These are phyloP conservation scores for Andricus quercusramuli DNA, from an alignment of 2,888 invertebrate species.

Conservation along the genomic window DNA sequence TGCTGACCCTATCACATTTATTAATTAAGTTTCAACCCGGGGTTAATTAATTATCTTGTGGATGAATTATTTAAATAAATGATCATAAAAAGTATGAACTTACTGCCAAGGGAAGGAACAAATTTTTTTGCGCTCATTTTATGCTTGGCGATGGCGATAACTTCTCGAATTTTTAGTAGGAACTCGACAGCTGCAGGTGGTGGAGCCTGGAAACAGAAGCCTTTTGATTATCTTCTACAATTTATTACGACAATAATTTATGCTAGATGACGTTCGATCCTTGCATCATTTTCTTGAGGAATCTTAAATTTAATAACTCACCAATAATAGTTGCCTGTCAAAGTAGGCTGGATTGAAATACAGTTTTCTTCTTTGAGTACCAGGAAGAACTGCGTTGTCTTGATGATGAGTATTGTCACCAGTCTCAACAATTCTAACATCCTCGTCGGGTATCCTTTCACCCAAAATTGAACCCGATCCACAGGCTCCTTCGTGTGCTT, in stretches of 20 bases:
- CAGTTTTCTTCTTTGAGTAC: constrained; percentile 87
- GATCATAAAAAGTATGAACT: constrained; percentile 40
- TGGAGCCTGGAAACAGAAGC: constrained; percentile 85
- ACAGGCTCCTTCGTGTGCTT: constrained; percentile 75
- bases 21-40: no score
- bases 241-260: constrained; percentile 20
- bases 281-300: background rate
- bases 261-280: background rate
- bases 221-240: constrained; percentile 10
- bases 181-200: constrained; percentile 95
- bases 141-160: constrained; percentile 92
- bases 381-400: constrained; percentile 77
- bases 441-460: constrained; percentile 90
- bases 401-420: constrained; percentile 80
- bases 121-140: constrained; percentile 92
- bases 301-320: constrained; percentile 77
- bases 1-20: no score
- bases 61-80: background rate
- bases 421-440: constrained; percentile 92
- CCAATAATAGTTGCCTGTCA: constrained; percentile 90
- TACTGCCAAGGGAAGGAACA: constrained; percentile 85
- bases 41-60: no score
- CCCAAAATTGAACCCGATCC: constrained; percentile 70
- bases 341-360: constrained; percentile 96
- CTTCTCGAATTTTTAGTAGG: constrained; percentile 92